Evolutionary conservation across 2,797 vertebrate genomes (phyloP).

Genomic region (Leptatherina wallacei): DNA sequence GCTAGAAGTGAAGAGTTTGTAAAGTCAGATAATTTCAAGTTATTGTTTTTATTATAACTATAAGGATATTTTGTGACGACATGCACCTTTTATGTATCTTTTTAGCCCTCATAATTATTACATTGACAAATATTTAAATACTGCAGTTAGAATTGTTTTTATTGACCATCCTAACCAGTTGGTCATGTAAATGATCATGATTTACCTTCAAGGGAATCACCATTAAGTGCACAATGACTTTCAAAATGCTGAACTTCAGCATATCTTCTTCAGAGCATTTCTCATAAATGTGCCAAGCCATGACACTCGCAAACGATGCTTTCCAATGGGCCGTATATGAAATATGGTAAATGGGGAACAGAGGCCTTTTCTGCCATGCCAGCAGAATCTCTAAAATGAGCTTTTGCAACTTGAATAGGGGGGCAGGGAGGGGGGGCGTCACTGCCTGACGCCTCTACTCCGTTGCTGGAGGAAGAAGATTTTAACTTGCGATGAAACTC

Average conservation of each 20-base stretch:
- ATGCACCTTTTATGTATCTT: background rate
- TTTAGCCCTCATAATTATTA: background rate
- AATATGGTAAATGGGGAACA: slow-evolving; percentile 78
- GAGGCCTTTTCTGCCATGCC: slow-evolving; percentile 76
- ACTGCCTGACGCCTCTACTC: slow-evolving; percentile 38
- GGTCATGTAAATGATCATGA: background rate
- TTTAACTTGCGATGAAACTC: slow-evolving; percentile 14
- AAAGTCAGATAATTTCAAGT: too few species aligned
- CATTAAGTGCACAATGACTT: slow-evolving; percentile 40
- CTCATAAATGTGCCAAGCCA: slow-evolving; percentile 71
- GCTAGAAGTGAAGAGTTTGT: too few species aligned
- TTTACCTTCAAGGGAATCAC: slow-evolving; percentile 20
- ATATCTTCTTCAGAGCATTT: slow-evolving; percentile 62
- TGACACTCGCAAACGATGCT: slow-evolving; percentile 65
- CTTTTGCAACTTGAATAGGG: slow-evolving; percentile 69
- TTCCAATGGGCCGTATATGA: slow-evolving; percentile 78
- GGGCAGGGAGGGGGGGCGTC: slow-evolving; percentile 10
- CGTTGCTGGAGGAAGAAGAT: slow-evolving; percentile 27
- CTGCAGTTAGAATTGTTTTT: background rate
- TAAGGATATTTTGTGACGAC: background rate
- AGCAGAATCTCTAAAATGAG: slow-evolving; percentile 81
- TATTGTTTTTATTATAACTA: background rate
- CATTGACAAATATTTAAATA: background rate
- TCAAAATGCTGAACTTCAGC: slow-evolving; percentile 64
- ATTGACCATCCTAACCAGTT: background rate